phyloP scores from a whole-genome alignment of 2,113 vertebrate genomes.

The Anhinga anhinga region DNA sequence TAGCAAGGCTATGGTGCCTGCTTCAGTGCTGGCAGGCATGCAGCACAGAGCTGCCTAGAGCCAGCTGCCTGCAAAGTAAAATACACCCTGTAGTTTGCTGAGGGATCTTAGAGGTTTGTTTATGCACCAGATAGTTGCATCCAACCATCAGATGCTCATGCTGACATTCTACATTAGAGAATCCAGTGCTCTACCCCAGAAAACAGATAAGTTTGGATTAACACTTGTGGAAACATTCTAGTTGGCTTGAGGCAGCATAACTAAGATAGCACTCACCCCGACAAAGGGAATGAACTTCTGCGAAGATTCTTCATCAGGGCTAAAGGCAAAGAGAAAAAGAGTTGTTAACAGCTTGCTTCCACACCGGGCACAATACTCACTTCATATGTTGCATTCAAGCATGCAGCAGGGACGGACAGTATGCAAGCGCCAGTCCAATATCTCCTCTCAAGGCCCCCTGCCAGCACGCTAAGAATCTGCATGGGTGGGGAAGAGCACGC shows the following conservation, averaged over 20 bases:
- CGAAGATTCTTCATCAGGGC: constrained; percentile 94
- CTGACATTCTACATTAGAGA: background rate
- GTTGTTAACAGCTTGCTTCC: background rate
- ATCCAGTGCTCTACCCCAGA: background rate
- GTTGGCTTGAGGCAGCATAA: background rate
- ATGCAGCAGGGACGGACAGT: constrained; percentile 62
- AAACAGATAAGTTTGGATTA: background rate
- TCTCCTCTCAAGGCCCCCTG: constrained; percentile 14
- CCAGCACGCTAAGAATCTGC: background rate
- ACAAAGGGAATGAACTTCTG: constrained; percentile 99
- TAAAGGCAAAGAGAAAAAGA: constrained; percentile 64
- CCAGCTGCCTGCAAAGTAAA: background rate
- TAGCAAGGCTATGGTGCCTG: background rate
- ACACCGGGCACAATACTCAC: background rate
- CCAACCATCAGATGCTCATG: background rate
- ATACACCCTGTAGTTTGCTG: background rate
- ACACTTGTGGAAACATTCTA: background rate
- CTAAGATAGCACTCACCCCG: constrained; percentile 78
- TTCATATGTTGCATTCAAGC: constrained; percentile 25
- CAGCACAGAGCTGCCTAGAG: background rate
- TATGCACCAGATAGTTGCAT: background rate
- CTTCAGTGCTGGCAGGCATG: background rate
- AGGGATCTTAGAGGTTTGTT: background rate
- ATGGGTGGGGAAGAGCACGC: background rate
- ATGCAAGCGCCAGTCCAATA: constrained; percentile 30